Evolutionary conservation across 1,140 invertebrate genomes (phyloP), one percentile per base, ranked within the genome.

Genomic region (Telenomus remus): DNA sequence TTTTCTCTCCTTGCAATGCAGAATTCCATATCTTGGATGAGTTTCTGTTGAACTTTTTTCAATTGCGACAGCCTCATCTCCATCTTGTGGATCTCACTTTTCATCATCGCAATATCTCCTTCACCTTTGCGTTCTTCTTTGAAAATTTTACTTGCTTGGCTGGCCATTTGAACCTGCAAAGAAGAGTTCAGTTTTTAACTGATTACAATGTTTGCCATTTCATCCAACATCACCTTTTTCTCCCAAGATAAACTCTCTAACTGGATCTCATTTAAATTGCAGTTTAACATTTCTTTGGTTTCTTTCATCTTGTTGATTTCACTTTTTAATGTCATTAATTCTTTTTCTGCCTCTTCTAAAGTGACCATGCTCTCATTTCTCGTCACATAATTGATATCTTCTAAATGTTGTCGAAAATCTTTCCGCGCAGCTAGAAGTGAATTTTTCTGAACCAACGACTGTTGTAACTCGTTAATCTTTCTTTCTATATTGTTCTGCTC

Each of bases 51-150:
- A 0, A 91, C 92, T 60, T 92, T 92, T 48, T 89, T 91, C 0
- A 96, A 83, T 78, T 95, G 92, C 2, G 81, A 84, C 13, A 87
- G 56, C 35, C 85, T 83, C 61, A 93, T 92, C 85, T 94, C 90
- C 95, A 96, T 96, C 77, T 92, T 90, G 80, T 95, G 94, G 81
- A 96, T 95, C 88, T 95, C 94, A 51, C 87, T 89, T 84, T 91
- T 93, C 93, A 96, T 94, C 11, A 87, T 86, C 7, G 91, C 91
- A 48, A 94, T 90, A 82, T 94, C 94, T 0, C 92, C 92, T 14
- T 85, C 89, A n/a, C 88, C 85, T n/a, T 90, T 89, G 55, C 91
- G 90, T 63, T 93, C 92, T 42, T 91, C 87, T 61, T 92, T 91
- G 5, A 94, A 89, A 65, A 89, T 91, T 78, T 90, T 90, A 65